Base-by-base conservation (phyloP, 1,140 invertebrate genomes). In the Philaenus spumarius region DNA sequence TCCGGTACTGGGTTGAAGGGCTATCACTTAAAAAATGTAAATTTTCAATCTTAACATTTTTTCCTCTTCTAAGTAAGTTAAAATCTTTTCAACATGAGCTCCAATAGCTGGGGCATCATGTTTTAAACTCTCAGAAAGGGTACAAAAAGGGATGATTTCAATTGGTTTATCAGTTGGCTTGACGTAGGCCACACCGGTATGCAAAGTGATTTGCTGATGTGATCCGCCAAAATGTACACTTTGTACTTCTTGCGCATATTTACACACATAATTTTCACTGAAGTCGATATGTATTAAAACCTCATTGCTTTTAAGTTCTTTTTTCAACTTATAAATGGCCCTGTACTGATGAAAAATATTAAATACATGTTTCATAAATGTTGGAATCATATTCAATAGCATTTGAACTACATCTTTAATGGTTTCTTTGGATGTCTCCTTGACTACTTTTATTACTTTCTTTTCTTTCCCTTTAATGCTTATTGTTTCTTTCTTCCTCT, bases 171-270 rank as follows among this genome's bases (percentile, higher is more conserved):
- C 20, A 34, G 24, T 20, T 14, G 37, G 58, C 19, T 35, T 58
- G 39, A 51, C 58, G 60, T 57, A 67, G 64, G 64, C 64, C 47
- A 66, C 66, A 7, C 69, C 71, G 56, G 69, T 72, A 61, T 72
- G 69, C 34, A 71, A 62, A n/a, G 66, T 58, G 51, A 70, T 54
- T 59, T 71, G 68, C 26, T 60, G 55, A 54, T 65, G 62, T 4
- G 64, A 69, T 12, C 53, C 65, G 11, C 67, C 65, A 57, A 71
- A 72, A 42, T 67, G 65, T 7, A 61, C 59, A 34, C 64, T 63
- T 64, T 73, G 69, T 24, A 72, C 67, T 65, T 69, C 67, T 39
- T 64, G 59, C 30, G 53, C 51, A 60, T 71, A 71, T 59, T 72
- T 72, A 26, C 60, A 66, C 11, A 46, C 61, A 60, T 66, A 70